Percentiles rank a stretch among this genome's conserved stretches.
Evolutionary conservation across 2,888 invertebrate species (phyloP).

Genomic region (Himalopsyche tibetana): DNA sequence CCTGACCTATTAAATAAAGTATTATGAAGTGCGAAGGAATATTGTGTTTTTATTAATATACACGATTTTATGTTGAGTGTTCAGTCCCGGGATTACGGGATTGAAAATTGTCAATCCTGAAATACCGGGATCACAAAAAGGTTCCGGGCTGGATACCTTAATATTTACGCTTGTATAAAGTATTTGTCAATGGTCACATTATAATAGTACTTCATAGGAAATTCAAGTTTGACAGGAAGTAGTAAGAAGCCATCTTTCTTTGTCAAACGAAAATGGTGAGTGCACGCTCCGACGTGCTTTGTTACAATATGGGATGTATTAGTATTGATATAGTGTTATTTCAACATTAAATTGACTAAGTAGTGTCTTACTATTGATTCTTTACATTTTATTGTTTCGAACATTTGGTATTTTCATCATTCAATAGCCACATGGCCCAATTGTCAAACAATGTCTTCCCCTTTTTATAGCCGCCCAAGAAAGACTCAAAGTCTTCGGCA

Average conservation of each 20-base stretch:
- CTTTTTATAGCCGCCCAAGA: conserved; percentile 90
- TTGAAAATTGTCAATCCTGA: too few relatives aligned
- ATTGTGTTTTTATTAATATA: too few relatives aligned
- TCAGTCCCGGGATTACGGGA: too few relatives aligned
- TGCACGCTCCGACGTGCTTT: conserved; percentile 41
- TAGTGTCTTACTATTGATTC: not conserved
- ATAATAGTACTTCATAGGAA: not conserved
- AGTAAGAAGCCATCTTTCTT: conserved; percentile 57
- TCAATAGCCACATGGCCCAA: conserved; percentile 6
- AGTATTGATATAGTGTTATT: not conserved
- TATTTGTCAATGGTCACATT: not conserved
- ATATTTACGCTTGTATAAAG: not conserved
- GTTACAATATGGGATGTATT: conserved; percentile 2
- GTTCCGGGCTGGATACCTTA: too few relatives aligned
- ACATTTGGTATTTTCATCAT: not conserved
- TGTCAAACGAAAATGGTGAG: conserved; percentile 58
- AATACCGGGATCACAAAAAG: too few relatives aligned
- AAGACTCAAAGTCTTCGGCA: conserved; percentile 92
- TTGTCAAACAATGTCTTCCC: conserved; percentile 65
- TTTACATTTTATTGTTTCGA: not conserved
- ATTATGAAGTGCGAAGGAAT: too few relatives aligned
- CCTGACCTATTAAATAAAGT: too few relatives aligned
- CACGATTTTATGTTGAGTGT: too few relatives aligned
- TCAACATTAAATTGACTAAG: not conserved
- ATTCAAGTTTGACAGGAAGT: not conserved